Evolutionary conservation across 2,797 vertebrate species (phyloP).

Genomic region (Danio aesculapii): DNA sequence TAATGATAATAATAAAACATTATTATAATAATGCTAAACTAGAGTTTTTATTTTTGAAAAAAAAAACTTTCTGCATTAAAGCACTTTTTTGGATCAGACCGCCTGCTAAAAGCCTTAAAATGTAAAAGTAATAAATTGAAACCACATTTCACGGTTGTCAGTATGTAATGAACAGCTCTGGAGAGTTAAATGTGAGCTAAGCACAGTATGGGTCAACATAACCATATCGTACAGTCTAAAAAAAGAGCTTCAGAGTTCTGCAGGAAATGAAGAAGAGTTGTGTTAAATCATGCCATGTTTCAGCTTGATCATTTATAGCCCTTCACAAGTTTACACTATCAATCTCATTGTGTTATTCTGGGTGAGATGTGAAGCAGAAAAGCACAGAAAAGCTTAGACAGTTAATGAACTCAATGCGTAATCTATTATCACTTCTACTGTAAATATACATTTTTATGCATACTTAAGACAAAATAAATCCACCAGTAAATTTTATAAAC

Average conservation of each 20-base stretch:
- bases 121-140: constrained; percentile 10
- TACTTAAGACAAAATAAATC: background rate
- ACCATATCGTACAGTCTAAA: background rate
- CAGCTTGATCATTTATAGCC: background rate
- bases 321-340: background rate
- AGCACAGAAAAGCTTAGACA: background rate
- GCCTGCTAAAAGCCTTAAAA: constrained; percentile 6
- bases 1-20: too few species aligned
- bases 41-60: too few species aligned
- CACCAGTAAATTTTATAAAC: too few species aligned
- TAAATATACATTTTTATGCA: background rate
- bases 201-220: background rate
- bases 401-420: background rate
- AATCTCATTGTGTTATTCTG: background rate
- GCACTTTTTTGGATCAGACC: background rate
- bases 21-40: too few species aligned
- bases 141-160: constrained; percentile 2
- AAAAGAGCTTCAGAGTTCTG: background rate
- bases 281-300: background rate
- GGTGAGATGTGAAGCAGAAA: background rate
- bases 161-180: constrained; percentile 1
- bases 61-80: too few species aligned
- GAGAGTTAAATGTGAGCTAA: constrained; percentile 18
- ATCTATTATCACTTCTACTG: background rate
- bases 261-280: background rate